phyloP scores from a whole-genome alignment of 2,797 vertebrate genomes.

The Urophycis tenuis region DNA sequence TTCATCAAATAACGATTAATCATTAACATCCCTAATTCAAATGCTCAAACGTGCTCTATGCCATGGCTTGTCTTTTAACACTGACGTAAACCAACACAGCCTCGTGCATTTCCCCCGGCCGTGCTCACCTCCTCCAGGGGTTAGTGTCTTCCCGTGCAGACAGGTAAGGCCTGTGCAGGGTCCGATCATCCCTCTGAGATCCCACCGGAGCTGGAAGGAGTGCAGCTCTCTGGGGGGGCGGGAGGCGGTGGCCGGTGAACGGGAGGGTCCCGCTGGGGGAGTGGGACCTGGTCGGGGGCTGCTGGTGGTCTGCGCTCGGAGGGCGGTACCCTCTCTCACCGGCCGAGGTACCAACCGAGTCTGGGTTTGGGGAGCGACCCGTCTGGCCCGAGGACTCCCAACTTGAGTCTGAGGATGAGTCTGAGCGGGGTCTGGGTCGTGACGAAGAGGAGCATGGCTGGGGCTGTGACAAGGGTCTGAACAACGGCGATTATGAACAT shows the following conservation, averaged over 20 bases:
- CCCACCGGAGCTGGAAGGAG: background rate
- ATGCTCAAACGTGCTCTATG: background rate
- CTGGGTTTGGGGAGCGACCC: conserved; percentile 24
- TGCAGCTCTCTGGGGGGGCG: conserved; percentile 23
- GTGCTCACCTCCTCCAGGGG: conserved; percentile 38
- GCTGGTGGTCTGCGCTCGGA: background rate
- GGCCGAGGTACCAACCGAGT: conserved; percentile 15
- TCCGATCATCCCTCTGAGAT: conserved; percentile 15
- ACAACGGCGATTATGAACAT: background rate
- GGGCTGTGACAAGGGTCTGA: background rate
- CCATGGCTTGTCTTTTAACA: background rate
- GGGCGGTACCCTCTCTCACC: background rate
- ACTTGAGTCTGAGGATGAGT: conserved; percentile 9
- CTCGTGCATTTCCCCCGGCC: background rate
- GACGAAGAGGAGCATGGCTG: conserved; percentile 1
- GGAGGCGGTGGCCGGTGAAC: conserved; percentile 17
- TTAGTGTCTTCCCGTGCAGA: conserved; percentile 15
- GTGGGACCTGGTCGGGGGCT: conserved; percentile 31
- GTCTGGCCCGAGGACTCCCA: conserved; percentile 12
- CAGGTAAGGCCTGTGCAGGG: conserved; percentile 20
- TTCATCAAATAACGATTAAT: too few relatives aligned
- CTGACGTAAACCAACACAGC: background rate
- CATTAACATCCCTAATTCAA: background rate
- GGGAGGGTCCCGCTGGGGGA: conserved; percentile 27
- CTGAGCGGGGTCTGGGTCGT: conserved; percentile 27